Conservation (phyloP, 2,888 invertebrate species). For the Saturnia pavonia region DNA sequence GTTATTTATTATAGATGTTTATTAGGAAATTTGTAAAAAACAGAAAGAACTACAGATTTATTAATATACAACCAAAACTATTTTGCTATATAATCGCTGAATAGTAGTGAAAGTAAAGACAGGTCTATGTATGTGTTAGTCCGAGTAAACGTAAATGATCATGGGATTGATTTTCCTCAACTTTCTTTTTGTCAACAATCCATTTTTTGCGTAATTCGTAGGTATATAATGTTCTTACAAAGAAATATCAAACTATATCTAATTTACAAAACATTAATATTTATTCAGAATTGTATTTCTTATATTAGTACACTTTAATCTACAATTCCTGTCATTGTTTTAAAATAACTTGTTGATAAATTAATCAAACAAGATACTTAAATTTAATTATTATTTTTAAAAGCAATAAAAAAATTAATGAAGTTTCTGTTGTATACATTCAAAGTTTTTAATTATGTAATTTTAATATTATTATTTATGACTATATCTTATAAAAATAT, state of each 20-base stretch:
- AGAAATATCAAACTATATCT: not conserved
- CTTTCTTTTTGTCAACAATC: slow-evolving; percentile 4
- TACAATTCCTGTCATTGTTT: not conserved
- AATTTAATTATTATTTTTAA: not conserved
- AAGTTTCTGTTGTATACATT: not conserved
- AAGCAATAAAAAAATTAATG: not conserved
- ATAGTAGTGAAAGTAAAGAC: not conserved
- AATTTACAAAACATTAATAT: not conserved
- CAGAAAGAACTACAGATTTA: not conserved
- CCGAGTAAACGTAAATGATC: slow-evolving; percentile 6
- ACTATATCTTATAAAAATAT: not conserved
- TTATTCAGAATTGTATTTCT: not conserved
- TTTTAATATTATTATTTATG: too few species aligned
- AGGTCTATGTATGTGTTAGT: slow-evolving; percentile 9
- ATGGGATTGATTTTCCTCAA: slow-evolving; percentile 8
- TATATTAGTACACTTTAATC: not conserved
- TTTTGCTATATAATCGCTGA: not conserved
- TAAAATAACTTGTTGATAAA: not conserved
- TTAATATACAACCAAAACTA: not conserved
- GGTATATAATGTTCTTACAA: not conserved
- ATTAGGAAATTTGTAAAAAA: not conserved
- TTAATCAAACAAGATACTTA: not conserved
- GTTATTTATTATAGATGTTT: too few species aligned
- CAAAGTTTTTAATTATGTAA: not conserved
- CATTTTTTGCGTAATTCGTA: not conserved